Evolutionary conservation across 2,888 invertebrate species (phyloP), one percentile per base, ranked within the genome.

Genomic region (Archips crataeganus): DNA sequence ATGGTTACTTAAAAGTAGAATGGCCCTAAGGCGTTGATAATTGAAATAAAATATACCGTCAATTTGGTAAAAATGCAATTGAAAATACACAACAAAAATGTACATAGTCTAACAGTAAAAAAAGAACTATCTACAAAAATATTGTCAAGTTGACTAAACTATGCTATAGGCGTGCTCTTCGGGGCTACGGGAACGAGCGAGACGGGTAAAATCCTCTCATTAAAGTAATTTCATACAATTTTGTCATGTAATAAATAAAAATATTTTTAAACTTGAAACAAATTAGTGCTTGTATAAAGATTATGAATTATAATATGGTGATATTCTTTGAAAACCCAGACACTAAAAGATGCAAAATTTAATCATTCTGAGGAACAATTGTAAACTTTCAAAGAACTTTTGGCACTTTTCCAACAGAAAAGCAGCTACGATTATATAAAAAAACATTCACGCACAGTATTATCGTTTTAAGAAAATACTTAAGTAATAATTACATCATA

Each of bases 111-210:
- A 15, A 54, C 51, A 15, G 23, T 32, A 32, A 57, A 57, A 57
- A 54, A 23, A 54, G 15, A 5, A 23, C 15, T 54, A 54, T 54
- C 57, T 32, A 57, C 57, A 57, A 57, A 32, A 57, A 57, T 32
- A 57, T 57, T 57, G 57, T 32, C 57, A 57, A 57, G 32, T 57
- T 57, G 57, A 57, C 57, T 32, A 11, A 57, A 57, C 32, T 57
- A 11, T 32, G 8, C 9, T 54, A 51, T n/a, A 15, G 23, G 11
- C 8, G 23, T 57, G 57, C 57, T 57, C 57, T 57, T 32, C 11
- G 57, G 11, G 10, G 32, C 6, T 32, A 32, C 3, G 32, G 57
- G 57, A 23, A 4, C 4, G 3, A 32, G 0, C 32, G 32, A 57
- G 11, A 57, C 54, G 23, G 9, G 23, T 11, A 57, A 10, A 11